Conservation (phyloP, 1,140 invertebrate species). For the Steinernema feltiae region DNA sequence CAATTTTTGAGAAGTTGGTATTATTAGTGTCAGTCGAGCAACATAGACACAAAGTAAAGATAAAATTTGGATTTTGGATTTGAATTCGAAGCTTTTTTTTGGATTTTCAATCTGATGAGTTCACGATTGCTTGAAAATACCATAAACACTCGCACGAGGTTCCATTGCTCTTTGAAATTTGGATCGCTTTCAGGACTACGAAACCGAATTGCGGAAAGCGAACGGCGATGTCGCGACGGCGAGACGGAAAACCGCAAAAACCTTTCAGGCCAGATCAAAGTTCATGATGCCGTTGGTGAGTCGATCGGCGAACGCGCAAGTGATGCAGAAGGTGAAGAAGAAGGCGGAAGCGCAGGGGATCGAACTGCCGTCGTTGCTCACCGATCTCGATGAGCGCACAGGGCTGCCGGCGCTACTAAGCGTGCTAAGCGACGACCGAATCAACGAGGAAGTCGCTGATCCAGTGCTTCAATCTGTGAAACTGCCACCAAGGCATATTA, state of each 20-base stretch:
- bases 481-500: background rate
- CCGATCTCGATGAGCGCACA: conserved; percentile 48
- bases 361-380: conserved; percentile 48
- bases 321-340: conserved; percentile 38
- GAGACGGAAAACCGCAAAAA: conserved; percentile 46
- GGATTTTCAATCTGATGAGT: background rate
- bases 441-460: conserved; percentile 22
- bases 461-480: background rate
- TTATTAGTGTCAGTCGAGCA: no score
- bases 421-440: conserved; percentile 40
- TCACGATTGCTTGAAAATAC: no score
- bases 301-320: background rate
- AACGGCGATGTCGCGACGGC: conserved; percentile 46
- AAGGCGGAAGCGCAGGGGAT: conserved; percentile 48
- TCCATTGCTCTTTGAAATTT: no score
- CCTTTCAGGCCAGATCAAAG: conserved; percentile 48
- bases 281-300: conserved; percentile 54
- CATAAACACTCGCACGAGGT: no score
- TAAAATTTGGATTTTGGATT: conserved; percentile 12
- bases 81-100: background rate
- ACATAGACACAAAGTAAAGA: no score
- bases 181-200: no score
- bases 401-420: conserved; percentile 47
- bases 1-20: no score
- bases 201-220: conserved; percentile 35